These are phyloP conservation scores for Lepilemur ruficaudatus DNA, from an alignment of 2,797 vertebrate genomes.

Conservation along the genomic window DNA sequence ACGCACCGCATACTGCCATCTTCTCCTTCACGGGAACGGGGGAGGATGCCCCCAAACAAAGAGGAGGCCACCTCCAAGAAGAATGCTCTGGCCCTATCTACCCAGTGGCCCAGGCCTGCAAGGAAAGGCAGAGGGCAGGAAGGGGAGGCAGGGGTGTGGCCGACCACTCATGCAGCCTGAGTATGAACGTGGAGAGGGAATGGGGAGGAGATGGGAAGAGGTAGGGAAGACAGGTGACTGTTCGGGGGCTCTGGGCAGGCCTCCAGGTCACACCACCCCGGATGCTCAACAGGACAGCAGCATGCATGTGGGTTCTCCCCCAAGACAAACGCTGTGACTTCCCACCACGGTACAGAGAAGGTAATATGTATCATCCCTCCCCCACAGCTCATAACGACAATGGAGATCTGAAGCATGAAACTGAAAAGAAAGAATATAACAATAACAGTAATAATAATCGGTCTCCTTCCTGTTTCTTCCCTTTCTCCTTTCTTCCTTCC, in stretches of 20 bases:
- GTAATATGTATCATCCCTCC: background rate
- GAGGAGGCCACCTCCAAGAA: background rate
- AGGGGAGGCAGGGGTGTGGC: background rate
- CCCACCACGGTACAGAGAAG: background rate
- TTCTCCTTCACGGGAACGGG: background rate
- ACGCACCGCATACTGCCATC: too few species aligned
- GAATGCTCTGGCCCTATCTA: accelerated
- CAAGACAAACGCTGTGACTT: background rate
- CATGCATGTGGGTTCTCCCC: background rate
- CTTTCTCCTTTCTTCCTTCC: background rate
- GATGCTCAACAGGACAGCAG: background rate
- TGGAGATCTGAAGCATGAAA: slow-evolving; percentile 59
- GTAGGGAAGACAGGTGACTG: accelerated
- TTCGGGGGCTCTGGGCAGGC: background rate
- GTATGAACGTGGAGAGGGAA: accelerated
- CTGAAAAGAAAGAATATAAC: slow-evolving; percentile 24
- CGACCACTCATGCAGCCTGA: background rate
- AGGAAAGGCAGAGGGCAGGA: background rate
- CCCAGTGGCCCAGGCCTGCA: background rate
- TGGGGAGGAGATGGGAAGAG: accelerated
- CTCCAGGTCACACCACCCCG: background rate
- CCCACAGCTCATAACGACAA: background rate
- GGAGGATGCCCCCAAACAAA: background rate
- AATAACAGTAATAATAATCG: background rate
- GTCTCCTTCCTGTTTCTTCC: background rate